Evolutionary conservation across 2,113 vertebrate species (phyloP), one percentile per base, ranked within the genome.

Genomic region (Notarius lentiginosus): DNA sequence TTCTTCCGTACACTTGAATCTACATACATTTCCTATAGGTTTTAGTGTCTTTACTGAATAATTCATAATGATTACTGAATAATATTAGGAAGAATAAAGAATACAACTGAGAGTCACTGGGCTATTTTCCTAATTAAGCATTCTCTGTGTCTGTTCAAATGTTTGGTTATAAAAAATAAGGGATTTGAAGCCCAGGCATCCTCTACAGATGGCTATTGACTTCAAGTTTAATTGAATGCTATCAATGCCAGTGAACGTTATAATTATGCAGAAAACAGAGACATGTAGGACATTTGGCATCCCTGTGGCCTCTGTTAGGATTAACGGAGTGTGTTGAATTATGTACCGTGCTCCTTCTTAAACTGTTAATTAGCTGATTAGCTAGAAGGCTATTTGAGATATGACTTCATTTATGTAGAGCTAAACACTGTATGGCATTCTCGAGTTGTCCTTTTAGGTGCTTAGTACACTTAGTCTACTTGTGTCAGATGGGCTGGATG

Each of bases 41-140:
- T 77, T 11, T n/a, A n/a, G 47, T 6, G 17, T n/a, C 22, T 49
- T 49, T 47, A 24, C 41, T 47, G 34, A 75, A 75, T 24, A 5
- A 51, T 75, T 75, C 0, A 77, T 53, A 77, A 77, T 24, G 0
- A 14, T 14, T 24, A 7, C 22, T 14, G 49, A 53, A 53, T n/a
- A 51, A 77, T 47, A 41, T 47, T 47, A 18, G 34, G 30, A 41
- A 15, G 15, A 49, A 11, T 49, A 12, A 24, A 68, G n/a, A 30
- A 41, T 34, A 8, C 34, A 41, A 41, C 70, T 22, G 4, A 70
- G 14, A 70, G 18, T 47, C 70, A 27, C 75, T 15, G 49, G 75
- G 24, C 27, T 79, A 9, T 55, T 60, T 60, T 12, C 68, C 61
- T 68, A 87, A 84, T 87, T 87, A 89, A 70, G 15, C 56, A 72